phyloP scores from a whole-genome alignment of 37 sponge, comb jelly and placozoan genomes.

The Eunapius fragilis region DNA sequence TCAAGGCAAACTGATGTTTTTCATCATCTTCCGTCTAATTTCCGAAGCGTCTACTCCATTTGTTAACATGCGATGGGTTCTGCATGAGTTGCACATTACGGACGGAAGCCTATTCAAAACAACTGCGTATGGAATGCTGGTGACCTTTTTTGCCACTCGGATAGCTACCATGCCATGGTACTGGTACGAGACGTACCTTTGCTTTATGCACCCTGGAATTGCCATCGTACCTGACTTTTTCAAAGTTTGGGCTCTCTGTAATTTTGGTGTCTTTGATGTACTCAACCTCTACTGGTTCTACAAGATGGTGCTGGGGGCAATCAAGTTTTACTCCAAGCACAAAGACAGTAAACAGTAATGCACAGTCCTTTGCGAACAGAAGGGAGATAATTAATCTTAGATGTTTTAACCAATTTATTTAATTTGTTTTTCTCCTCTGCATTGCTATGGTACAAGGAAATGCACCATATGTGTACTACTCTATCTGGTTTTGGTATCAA shows the following conservation, averaged over 20 bases:
- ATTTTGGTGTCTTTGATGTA: slow-evolving; percentile 50
- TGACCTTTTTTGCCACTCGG: slow-evolving; percentile 56
- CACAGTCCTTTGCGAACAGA: too few species aligned
- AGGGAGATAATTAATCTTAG: too few species aligned
- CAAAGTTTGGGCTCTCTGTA: slow-evolving; percentile 26
- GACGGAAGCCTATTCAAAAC: neutral
- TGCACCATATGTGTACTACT: too few species aligned
- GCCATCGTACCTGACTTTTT: slow-evolving; percentile 7
- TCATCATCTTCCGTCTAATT: slow-evolving; percentile 35
- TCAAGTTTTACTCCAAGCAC: slow-evolving; percentile 9
- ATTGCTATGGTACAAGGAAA: too few species aligned
- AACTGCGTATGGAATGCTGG: slow-evolving; percentile 42
- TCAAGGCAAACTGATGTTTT: slow-evolving; percentile 42
- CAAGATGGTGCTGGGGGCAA: slow-evolving; percentile 58
- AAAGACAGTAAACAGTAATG: neutral
- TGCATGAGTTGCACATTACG: slow-evolving; percentile 12
- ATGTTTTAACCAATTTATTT: too few species aligned
- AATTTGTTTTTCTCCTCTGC: too few species aligned
- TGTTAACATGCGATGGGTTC: slow-evolving; percentile 45
- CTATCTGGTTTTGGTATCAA: too few species aligned
- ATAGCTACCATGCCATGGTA: slow-evolving; percentile 53
- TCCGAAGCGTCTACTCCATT: slow-evolving; percentile 66
- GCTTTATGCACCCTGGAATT: neutral
- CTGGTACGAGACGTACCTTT: slow-evolving; percentile 27
- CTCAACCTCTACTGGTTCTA: slow-evolving; percentile 70